Base-by-base conservation (phyloP, 1,140 invertebrate species). In the Aricia agestis region DNA sequence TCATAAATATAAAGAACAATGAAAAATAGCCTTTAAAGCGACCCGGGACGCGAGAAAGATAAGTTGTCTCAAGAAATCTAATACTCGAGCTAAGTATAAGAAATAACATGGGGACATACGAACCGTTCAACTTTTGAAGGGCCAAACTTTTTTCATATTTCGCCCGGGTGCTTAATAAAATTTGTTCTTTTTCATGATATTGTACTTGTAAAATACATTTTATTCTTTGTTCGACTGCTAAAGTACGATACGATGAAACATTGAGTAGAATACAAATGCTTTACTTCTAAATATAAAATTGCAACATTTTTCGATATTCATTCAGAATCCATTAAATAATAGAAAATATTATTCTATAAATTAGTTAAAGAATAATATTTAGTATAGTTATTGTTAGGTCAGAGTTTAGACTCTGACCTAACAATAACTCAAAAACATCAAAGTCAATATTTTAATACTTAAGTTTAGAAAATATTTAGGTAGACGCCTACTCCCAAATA, bases 131-230 rank as follows among this genome's bases (percentile, higher is more conserved):
- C 18, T 63, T 63, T 63, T 19, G 59, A 63, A 63, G 59, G 59
- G 18, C 59, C 59, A 11, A 63, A 63, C 59, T 63, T 63, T 63
- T 63, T 63, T 63, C 59, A 63, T 63, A 63, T 63, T 63, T 63
- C 59, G 19, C 59, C 59, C 59, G 59, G 59, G 59, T 63, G 18
- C 59, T 63, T 63, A 63, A 63, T 63, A 63, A 63, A 63, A 63
- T 63, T 63, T 63, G 59, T 63, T 25, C 59, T 63, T 17, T 63
- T 11, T 63, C 18, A 63, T 63, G 59, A 25, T 63, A 63, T 63
- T 63, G 59, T 63, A 19, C 59, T 63, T 18, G 18, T 63, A 63
- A 63, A 63, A 63, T 36, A 52, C 11, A 52, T 52, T 52, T 11
- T 52, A 15, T 52, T 1, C 45, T 52, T 52, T 52, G 13, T 36